These are phyloP conservation scores for Macrophya alboannulata DNA, from an alignment of 2,888 invertebrate genomes.

Conservation along the genomic window DNA sequence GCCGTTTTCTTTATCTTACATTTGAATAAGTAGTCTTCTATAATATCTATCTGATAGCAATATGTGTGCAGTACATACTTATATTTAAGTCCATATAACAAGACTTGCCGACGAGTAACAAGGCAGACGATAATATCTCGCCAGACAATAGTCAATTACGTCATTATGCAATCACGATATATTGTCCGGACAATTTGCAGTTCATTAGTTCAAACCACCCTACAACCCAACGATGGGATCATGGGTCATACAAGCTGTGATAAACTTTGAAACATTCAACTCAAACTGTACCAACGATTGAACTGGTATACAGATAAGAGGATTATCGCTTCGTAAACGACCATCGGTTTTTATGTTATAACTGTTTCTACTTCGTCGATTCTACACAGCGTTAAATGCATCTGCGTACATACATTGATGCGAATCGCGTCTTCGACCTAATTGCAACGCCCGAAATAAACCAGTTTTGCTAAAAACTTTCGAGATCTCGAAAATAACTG, in stretches of 20 bases:
- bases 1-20: neutral
- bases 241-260: neutral
- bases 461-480: neutral
- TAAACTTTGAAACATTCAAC: neutral
- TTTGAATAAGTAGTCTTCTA: neutral
- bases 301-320: neutral
- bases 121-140: neutral
- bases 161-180: constrained; percentile 41
- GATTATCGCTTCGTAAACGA: neutral
- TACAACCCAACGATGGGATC: neutral
- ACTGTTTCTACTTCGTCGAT: neutral
- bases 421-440: neutral
- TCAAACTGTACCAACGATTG: neutral
- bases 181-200: neutral
- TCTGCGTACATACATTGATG: neutral
- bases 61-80: neutral
- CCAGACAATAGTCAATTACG: constrained; percentile 27
- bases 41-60: neutral
- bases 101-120: neutral
- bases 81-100: neutral
- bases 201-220: constrained; percentile 5
- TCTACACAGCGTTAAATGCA: neutral
- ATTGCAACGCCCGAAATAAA: neutral
- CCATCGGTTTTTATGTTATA: neutral
- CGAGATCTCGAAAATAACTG: neutral